Base-by-base conservation (phyloP, 2,113 vertebrate species). In the Meleagris gallopavo region DNA sequence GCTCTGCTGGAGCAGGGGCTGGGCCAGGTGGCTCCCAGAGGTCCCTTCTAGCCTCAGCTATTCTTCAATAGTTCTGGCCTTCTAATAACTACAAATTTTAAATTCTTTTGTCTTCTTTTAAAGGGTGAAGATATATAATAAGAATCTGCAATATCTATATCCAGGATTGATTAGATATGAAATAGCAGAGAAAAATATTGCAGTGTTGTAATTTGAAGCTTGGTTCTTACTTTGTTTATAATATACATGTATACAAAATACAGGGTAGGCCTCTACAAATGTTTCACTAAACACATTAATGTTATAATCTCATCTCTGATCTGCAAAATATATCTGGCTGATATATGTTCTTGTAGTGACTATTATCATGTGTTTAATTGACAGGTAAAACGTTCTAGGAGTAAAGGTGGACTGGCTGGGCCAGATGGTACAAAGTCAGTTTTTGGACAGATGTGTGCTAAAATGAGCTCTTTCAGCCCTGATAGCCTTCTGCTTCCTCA, bases 401-500 rank as follows among this genome's bases (percentile, higher is more conserved):
- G 99, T 95, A 99, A 99, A 98, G 99, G 99, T 13, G 99, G 99
- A 30, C 97, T 99, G 50, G 99, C 99, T 4, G 99, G 99, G 64
- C 99, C 99, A 0, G 99, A 99, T 21, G 99, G 99, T 76, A 99
- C 99, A 46, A 99, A 99, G 98, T 99, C 99, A 27, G 99, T 99
- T 20, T 99, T 99, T 90, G 99, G 99, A 69, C 99, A 99, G 97
- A 99, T 99, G 99, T 99, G 99, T 89, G 98, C 99, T 55, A 99
- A 99, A 97, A 99, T 99, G 99, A 99, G 98, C 88, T 99, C 99
- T 2, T 99, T 99, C 88, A 99, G 99, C 89, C 98, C 99, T 0
- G 99, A 99, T 95, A 99, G 98, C 93, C 98, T 99, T 76, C 98
- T 99, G 69, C 98, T 99, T 36, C 99, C 99, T 34, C 99, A 99